A percentile compares a stretch with the other conserved stretches of the same genome.
These are phyloP conservation scores for Micromussa lordhowensis DNA, from an alignment of 92 coral and sea anemone species.

Conservation along the genomic window DNA sequence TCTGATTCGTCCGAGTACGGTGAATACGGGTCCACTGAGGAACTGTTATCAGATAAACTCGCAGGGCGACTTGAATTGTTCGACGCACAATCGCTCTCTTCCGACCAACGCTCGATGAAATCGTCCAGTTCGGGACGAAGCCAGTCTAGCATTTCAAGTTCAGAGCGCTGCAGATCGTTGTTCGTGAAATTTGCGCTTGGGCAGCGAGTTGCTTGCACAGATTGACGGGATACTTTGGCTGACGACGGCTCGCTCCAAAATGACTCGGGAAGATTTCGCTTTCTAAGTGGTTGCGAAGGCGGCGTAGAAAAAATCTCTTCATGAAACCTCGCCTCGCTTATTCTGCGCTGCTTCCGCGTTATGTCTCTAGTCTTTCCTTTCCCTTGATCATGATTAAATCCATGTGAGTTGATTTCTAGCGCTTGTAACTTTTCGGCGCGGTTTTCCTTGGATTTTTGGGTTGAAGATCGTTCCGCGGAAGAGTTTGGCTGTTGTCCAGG, in stretches of 20 bases:
- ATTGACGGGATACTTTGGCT: slow-evolving; percentile 59
- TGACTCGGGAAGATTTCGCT: slow-evolving; percentile 86
- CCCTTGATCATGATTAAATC: not conserved
- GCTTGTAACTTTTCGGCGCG: slow-evolving; percentile 9
- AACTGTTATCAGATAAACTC: slow-evolving; percentile 70
- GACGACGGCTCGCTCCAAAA: slow-evolving; percentile 82
- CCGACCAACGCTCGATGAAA: slow-evolving; percentile 93
- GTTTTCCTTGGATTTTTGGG: slow-evolving; percentile 7
- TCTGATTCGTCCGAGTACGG: slow-evolving; percentile 90
- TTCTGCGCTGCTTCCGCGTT: not conserved
- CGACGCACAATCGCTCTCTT: slow-evolving; percentile 84
- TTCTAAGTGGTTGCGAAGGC: slow-evolving; percentile 75
- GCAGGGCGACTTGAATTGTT: slow-evolving; percentile 74
- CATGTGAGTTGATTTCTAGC: not conserved
- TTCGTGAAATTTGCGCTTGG: slow-evolving; percentile 30
- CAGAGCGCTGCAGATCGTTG: slow-evolving; percentile 51
- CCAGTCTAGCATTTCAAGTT: slow-evolving; percentile 84
- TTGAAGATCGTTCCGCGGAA: slow-evolving; percentile 32
- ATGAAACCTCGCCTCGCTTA: not conserved
- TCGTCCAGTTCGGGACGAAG: slow-evolving; percentile 94
- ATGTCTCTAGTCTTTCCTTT: slow-evolving; percentile 8
- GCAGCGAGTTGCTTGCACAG: slow-evolving; percentile 43
- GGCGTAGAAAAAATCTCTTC: slow-evolving; percentile 34
- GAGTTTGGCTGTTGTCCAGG: slow-evolving; percentile 24
- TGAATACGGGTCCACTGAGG: slow-evolving; percentile 85